Base-by-base conservation (phyloP, 2,888 invertebrate species). In the Dicroscelio sp. region DNA sequence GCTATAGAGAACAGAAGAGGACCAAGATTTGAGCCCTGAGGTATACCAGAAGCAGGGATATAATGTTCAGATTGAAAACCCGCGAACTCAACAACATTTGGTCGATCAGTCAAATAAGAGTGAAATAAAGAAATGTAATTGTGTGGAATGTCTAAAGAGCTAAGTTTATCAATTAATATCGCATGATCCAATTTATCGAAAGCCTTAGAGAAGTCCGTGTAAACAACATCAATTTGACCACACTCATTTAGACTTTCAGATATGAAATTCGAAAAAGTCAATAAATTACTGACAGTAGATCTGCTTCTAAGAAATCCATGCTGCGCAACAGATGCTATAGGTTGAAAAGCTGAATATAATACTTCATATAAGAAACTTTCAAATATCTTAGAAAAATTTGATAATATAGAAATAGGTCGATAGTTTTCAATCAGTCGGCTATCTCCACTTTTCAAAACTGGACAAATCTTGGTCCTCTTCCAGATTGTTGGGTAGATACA, bases 1-100 rank as follows among this genome's bases (percentile, higher is more conserved):
- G 35, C 73, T 94, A 1, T 79, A 76, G n/a, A 95, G 96, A 0
- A 90, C 96, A 6, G 86, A 90, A 25, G 93, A 92, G 91, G 89
- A 8, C 69, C 38, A 3, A 69, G 14, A 12, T 38, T 69, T 1
- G 69, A 69, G 2, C 69, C 69, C 38, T 69, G 69, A 38, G 43
- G 43, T 2, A 69, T 38, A 10, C 69, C 69, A 17, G 48, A 48
- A 48, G 14, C 20, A 48, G 48, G 14, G 20, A 4, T 48, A 48
- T 48, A 48, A 14, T 8, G 43, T 14, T 8, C 14, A 12, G 43
- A 38, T n/a, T n/a, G n/a, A n/a, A n/a, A n/a, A n/a, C n/a, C n/a
- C 20, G 48, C 60, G 55, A 31, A 65, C 2, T 31, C 3, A 17
- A 31, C 33, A 65, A 65, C 33, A 33, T 65, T 65, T 8, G 14